Evolutionary conservation across 2,113 vertebrate genomes (phyloP).

Genomic region (Sinocyclocheilus anophthalmus): DNA sequence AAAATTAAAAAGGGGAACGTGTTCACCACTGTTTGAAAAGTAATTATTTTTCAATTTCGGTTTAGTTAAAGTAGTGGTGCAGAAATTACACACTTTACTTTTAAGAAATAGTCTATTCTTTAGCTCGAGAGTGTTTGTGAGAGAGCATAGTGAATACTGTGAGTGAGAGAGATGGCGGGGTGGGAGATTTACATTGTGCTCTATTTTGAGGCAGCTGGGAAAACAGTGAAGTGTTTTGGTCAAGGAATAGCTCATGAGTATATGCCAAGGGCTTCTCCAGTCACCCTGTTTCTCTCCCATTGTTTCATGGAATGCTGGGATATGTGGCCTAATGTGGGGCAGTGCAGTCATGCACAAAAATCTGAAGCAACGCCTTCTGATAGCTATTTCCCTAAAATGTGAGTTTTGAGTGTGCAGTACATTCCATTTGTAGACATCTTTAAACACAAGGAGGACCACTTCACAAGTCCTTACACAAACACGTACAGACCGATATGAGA

Average conservation of each 20-base stretch:
- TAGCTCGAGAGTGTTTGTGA: not conserved
- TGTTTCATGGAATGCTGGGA: conserved; percentile 53
- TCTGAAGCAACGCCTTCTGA: not conserved
- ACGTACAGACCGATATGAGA: conserved; percentile 54
- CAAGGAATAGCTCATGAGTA: conserved; percentile 57
- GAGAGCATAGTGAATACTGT: not conserved
- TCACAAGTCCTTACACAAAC: conserved; percentile 20
- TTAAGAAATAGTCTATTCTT: not conserved
- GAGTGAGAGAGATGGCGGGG: conserved; percentile 1
- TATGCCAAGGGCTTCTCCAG: conserved; percentile 55
- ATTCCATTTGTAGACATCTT: not conserved
- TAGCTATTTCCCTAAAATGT: conserved; percentile 12
- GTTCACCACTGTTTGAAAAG: not conserved
- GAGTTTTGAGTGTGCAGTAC: not conserved
- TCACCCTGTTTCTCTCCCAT: conserved; percentile 42
- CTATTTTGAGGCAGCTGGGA: conserved; percentile 48
- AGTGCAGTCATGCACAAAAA: conserved; percentile 30
- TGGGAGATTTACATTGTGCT: conserved; percentile 21
- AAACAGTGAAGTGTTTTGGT: conserved; percentile 37
- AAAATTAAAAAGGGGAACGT: not conserved
- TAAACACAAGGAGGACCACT: conserved; percentile 18
- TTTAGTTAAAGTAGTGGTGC: not conserved
- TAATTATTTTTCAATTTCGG: not conserved
- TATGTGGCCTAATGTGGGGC: conserved; percentile 43
- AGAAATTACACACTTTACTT: too few relatives aligned